Evolutionary conservation across 37 sponge, comb jelly and placozoan species (phyloP), one percentile per base, ranked within the genome.

Genomic region (Chondrilla cf. caribensis): DNA sequence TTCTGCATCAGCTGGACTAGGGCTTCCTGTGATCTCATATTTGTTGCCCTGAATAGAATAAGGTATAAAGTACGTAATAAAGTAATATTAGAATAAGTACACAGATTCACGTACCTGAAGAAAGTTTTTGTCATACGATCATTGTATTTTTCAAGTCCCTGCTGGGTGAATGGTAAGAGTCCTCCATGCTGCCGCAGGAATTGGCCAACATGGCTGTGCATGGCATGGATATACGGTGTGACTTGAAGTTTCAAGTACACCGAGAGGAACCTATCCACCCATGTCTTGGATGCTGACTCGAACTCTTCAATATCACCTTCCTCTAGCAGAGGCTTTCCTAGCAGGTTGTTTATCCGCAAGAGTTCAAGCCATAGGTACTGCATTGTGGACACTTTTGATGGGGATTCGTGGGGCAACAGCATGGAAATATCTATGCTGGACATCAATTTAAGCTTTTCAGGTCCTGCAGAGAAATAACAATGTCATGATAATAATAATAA

Each of bases 381-480:
- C 3, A 70, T 71, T 0, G 24, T 6, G 19, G 5, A 0, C 9
- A 24, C 41, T 70, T 44, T 24, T 1, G 38, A 0, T 0, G 44
- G 47, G 2, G 1, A 0, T 1, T 31, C 39, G 3, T 44, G 29
- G 7, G 84, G 84, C n/a, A 83, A 7, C 17, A 83, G 24, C 5
- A 15, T 2, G 1, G 37, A 7, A 26, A 72, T 47, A n/a, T 70
- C 24, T 0, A 83, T 11, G 14, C 58, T 60, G 9, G 18, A 28
- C 2, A 84, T 59, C 44, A 84, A 21, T 24, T 77, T 84, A 3
- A 84, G 62, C 79, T 79, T 79, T 25, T 79, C 79, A 18, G 79
- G 79, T 2, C 79, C 79, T 73, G 6, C 24, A 6, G 21, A 39
- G 0, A 37, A 47, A 47, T 47, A 47, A 47, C 11, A 47, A 6